These are phyloP conservation scores for Phrynocephalus forsythii DNA, from an alignment of 2,797 vertebrate genomes.

Conservation along the genomic window DNA sequence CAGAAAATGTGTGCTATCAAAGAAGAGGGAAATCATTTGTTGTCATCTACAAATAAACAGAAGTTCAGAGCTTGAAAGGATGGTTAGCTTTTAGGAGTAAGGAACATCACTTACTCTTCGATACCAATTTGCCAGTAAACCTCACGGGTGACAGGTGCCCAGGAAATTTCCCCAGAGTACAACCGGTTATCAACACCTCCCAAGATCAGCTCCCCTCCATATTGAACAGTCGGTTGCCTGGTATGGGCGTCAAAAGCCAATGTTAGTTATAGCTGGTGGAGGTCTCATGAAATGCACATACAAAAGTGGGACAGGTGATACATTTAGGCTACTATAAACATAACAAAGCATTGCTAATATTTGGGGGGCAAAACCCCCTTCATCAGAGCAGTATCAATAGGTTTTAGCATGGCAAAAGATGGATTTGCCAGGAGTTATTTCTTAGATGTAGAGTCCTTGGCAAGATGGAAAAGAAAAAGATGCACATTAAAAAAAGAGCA, in stretches of 20 bases:
- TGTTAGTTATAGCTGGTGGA: background rate
- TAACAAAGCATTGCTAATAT: no score
- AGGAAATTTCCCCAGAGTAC: conserved; percentile 78
- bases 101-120: conserved; percentile 72
- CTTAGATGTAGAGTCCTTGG: no score
- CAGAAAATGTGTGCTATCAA: background rate
- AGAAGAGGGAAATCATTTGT: background rate
- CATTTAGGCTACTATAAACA: no score
- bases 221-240: conserved; percentile 70
- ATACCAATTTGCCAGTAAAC: conserved; percentile 83
- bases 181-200: conserved; percentile 73
- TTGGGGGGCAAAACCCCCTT: no score
- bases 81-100: background rate
- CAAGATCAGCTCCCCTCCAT: conserved; percentile 80
- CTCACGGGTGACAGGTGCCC: conserved; percentile 80
- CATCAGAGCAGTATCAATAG: no score
- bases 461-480: no score
- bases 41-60: background rate
- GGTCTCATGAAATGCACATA: fast-evolving
- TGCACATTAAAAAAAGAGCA: background rate
- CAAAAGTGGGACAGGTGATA: no score
- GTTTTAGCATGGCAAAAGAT: no score
- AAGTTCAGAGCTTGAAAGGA: background rate
- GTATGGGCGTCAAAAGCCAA: fast-evolving
- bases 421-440: no score